phyloP scores from a whole-genome alignment of 1,140 invertebrate species.

The Sinella curviseta region DNA sequence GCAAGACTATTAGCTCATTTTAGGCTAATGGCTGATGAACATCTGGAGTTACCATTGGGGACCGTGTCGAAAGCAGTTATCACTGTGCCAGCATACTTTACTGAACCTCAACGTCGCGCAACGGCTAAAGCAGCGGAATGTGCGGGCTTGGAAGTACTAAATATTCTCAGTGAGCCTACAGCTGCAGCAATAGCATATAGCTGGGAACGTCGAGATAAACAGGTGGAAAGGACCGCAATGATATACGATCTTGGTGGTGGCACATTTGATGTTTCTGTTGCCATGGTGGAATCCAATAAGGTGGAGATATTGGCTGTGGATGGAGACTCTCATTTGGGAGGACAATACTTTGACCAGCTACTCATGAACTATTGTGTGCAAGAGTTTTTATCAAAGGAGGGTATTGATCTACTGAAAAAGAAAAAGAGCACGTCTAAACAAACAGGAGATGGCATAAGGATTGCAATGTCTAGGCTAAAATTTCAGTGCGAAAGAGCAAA shows the following conservation, averaged over 20 bases:
- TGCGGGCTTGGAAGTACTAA: slow-evolving; percentile 50
- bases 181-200: slow-evolving; percentile 24
- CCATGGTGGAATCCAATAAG: slow-evolving; percentile 57
- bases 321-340: slow-evolving; percentile 57
- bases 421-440: neutral
- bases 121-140: slow-evolving; percentile 49
- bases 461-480: neutral
- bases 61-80: slow-evolving; percentile 14
- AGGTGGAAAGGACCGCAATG: neutral
- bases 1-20: slow-evolving; percentile 57
- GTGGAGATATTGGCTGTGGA: slow-evolving; percentile 59
- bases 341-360: slow-evolving; percentile 57
- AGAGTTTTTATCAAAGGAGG: neutral
- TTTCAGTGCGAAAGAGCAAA: slow-evolving; percentile 43
- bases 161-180: slow-evolving; percentile 21
- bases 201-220: neutral
- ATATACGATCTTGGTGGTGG: slow-evolving; percentile 63
- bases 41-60: neutral
- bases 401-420: neutral
- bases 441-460: neutral
- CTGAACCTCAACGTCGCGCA: slow-evolving; percentile 52
- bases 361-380: slow-evolving; percentile 42
- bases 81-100: slow-evolving; percentile 50
- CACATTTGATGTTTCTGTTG: slow-evolving; percentile 62
- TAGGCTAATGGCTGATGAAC: slow-evolving; percentile 52